Conservation (phyloP, 2,797 vertebrate genomes). For the Micrastur ruficollis region DNA sequence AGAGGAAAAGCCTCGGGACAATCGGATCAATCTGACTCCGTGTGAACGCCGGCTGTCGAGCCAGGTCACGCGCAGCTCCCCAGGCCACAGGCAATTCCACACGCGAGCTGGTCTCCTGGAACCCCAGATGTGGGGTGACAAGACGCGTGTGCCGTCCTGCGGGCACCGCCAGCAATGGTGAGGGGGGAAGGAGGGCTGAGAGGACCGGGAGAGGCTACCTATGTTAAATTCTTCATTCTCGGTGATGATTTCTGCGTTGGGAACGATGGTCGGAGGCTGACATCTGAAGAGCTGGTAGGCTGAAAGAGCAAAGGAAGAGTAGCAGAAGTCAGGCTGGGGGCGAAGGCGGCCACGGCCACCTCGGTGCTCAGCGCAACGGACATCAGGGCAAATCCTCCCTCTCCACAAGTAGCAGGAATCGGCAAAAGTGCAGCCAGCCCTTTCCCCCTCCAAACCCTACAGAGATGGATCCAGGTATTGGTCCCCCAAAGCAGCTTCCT, state of each 20-base stretch:
- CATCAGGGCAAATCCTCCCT: neutral
- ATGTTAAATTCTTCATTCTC: conserved; percentile 96
- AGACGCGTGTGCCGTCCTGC: fast-evolving
- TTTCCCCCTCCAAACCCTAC: neutral
- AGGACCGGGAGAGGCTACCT: conserved; percentile 70
- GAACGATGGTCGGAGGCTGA: conserved; percentile 89
- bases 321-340: neutral
- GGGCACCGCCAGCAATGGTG: neutral
- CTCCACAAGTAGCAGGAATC: neutral
- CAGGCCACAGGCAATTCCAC: neutral
- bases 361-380: neutral
- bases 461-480: neutral
- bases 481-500: neutral
- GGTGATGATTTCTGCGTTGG: conserved; percentile 92
- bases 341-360: neutral
- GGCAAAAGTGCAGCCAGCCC: neutral
- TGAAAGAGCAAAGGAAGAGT: conserved; percentile 50
- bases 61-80: neutral
- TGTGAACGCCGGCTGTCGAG: fast-evolving
- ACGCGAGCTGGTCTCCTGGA: fast-evolving
- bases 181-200: neutral
- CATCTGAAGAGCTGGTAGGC: conserved; percentile 93
- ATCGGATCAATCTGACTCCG: fast-evolving
- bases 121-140: fast-evolving
- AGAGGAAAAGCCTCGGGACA: neutral